Evolutionary conservation across 2,113 vertebrate genomes (phyloP).

Genomic region (Campylomormyrus tamandua): DNA sequence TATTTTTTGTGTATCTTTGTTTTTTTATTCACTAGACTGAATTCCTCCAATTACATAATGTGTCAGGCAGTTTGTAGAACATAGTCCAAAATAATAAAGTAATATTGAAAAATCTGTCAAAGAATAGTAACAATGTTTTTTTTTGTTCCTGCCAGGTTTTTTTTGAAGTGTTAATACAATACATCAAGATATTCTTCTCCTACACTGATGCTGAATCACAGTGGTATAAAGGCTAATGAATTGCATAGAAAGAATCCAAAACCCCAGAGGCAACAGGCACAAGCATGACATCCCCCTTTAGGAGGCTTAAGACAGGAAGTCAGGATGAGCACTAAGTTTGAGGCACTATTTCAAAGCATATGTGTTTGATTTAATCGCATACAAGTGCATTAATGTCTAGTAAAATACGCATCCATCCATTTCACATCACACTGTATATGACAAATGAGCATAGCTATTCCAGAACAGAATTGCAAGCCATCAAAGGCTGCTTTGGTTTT

Average conservation of each 20-base stretch:
- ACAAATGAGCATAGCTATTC: not conserved
- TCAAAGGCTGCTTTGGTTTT: not conserved
- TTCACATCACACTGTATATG: not conserved
- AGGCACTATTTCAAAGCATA: not conserved
- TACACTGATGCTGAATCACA: not conserved
- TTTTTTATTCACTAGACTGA: not conserved
- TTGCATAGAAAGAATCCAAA: not conserved
- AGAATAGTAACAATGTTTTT: not conserved
- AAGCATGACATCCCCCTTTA: not conserved
- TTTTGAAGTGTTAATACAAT: not conserved
- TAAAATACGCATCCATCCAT: not conserved
- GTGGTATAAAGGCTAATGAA: not conserved
- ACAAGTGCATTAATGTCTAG: not conserved
- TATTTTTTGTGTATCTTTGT: not conserved
- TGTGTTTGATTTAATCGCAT: not conserved
- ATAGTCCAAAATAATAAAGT: not conserved
- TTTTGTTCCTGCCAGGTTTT: not conserved
- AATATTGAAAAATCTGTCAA: not conserved
- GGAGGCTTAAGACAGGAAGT: not conserved
- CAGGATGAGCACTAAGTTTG: not conserved
- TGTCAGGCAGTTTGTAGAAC: constrained; percentile 1
- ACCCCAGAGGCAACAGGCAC: not conserved
- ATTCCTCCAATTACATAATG: not conserved
- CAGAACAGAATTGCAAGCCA: not conserved
- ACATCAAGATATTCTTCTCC: not conserved